Evolutionary conservation across 1,140 invertebrate species (phyloP), one percentile per base, ranked within the genome.

Genomic region (Macrobrachium nipponense): DNA sequence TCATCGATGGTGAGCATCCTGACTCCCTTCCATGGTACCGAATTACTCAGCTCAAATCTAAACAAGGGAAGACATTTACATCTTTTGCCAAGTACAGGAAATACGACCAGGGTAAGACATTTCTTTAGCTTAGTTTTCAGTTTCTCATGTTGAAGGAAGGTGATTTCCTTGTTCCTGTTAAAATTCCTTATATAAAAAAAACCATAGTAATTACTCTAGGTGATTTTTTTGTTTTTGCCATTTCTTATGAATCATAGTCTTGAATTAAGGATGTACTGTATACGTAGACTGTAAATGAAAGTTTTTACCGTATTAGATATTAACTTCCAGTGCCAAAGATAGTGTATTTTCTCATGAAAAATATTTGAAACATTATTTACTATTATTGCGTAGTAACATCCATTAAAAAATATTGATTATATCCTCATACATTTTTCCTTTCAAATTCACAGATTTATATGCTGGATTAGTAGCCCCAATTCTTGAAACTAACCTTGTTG

Each of bases 51-150:
- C 90, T 97, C 36, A 92, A 90, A 64, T 94, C 95, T 0, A 89
- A 93, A 12, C 91, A 90, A 1, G 94, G 93, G 72, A 90, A 91
- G 2, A 91, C 93, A 81, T 96, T 97, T 90, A 91, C 92, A 2
- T 94, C 94, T 10, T 97, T 97, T 91, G 96, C 96, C 0, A 97
- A 98, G 91, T 94, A 93, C 83, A 92, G 92, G 2, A 93, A 94
- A 87, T 97, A 95, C 92, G 92, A 93, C n/a, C 93, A 90, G 88
- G 87, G 91, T 87, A 82, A 17, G 81, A 61, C 12, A 43, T 68
- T 87, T 58, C 72, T 10, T 23, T 23, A 43, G 59, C 23, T 36
- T 36, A 36, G 27, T 36, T 2, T 36, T 36, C 27, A 36, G 27
- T 36, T 36, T 36, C 27, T 36, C 27, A 2, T 36, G 1, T 36